Evolutionary conservation across 2,888 invertebrate genomes (phyloP).

Genomic region (Cephonodes hylas): DNA sequence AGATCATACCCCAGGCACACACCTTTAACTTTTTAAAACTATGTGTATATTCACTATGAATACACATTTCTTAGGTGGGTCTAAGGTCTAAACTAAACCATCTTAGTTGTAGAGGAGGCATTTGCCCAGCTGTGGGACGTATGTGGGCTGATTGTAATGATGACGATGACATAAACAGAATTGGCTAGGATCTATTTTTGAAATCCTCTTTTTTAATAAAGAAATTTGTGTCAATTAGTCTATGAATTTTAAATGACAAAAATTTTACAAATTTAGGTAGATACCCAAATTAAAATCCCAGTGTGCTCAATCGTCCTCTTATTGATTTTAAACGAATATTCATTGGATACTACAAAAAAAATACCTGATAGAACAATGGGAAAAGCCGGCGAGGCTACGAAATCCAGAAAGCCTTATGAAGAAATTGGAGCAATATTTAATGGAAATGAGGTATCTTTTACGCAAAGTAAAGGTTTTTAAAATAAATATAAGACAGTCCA

Average conservation of each 20-base stretch:
- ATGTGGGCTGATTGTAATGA: too few species aligned
- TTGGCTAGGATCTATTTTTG: background rate
- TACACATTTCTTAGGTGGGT: too few species aligned
- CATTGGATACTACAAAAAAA: too few species aligned
- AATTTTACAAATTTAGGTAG: background rate
- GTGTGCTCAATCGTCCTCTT: background rate
- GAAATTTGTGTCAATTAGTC: background rate
- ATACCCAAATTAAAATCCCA: background rate
- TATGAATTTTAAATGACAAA: background rate
- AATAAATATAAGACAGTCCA: background rate
- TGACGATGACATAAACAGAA: too few species aligned
- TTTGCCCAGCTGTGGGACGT: too few species aligned
- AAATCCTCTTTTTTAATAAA: conserved; percentile 10
- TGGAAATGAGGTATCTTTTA: conserved; percentile 75
- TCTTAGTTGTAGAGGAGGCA: too few species aligned
- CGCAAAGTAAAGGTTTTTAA: background rate
- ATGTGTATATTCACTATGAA: too few species aligned
- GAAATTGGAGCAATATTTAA: conserved; percentile 85
- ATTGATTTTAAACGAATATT: background rate
- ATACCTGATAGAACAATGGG: conserved; percentile 1
- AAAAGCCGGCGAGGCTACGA: conserved; percentile 1
- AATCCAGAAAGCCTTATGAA: conserved; percentile 70
- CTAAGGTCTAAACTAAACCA: too few species aligned
- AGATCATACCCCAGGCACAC: too few species aligned
- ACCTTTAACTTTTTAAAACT: too few species aligned